Evolutionary conservation across 1,140 invertebrate genomes (phyloP), one percentile per base, ranked within the genome.

Genomic region (Wasmannia auropunctata): DNA sequence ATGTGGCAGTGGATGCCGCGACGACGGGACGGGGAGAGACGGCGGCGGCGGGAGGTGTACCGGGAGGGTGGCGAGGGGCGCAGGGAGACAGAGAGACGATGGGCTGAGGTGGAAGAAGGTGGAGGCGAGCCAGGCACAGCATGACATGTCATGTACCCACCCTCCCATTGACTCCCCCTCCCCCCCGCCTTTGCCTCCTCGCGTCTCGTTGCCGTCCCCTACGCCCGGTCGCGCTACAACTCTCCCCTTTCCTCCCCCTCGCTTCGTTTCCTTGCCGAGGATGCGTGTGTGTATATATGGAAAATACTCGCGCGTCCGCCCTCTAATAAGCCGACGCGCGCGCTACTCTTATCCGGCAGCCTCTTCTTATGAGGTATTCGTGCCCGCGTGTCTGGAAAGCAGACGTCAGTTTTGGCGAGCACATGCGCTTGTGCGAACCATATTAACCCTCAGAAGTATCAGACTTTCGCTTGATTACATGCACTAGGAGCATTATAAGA

Each of bases 1-100:
- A 95, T 95, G 94, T 94, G 93, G 89, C 93, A 91, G 92, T 93
- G 92, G 93, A 93, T 94, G 93, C 92, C 87, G 85, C 87, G 87
- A 76, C 89, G 80, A 90, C 79, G 87, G 79, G 75, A 81, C 85
- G 88, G 70, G 77, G 51, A 34, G 70, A 37, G 72, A 65, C 77
- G 72, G 85, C 85, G 88, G 87, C 86, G 90, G 87, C 77, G 80
- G 87, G 88, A 79, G 80, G 77, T 80, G 49, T 80, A 69, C 77
- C 46, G 58, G 49, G 65, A 75, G 81, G 72, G 25, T 74, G 70
- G 49, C 51, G 87, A 54, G 60, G 76, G 80, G 77, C 62, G 76
- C 67, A 49, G 56, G 86, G 80, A 84, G 69, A 86, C 58, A 83
- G 80, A 83, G 80, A 86, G 76, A 86, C 85, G 87, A 76, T 87